Percentiles rank a stretch among this genome's conserved stretches.
phyloP scores from a whole-genome alignment of 2,113 vertebrate genomes.

The Leiothrix lutea region DNA sequence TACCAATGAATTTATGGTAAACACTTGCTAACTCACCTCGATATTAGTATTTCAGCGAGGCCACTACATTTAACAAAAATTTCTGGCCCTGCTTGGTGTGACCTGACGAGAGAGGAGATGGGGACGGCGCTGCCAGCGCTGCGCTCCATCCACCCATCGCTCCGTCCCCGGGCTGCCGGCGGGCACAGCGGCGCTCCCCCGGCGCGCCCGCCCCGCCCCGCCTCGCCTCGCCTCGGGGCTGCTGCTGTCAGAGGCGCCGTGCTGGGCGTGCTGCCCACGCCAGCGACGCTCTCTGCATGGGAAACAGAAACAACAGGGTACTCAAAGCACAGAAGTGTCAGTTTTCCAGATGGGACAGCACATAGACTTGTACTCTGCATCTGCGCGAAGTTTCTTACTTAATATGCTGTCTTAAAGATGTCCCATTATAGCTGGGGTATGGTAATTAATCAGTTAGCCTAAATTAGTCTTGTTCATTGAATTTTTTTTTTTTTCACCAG shows the following conservation, averaged over 20 bases:
- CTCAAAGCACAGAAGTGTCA: fast-evolving
- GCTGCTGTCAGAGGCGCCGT: no score
- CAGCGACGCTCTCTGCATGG: neutral
- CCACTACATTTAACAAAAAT: neutral
- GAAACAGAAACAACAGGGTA: neutral
- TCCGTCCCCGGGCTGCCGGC: neutral
- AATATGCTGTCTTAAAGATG: neutral
- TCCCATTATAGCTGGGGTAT: neutral
- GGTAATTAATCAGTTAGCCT: neutral
- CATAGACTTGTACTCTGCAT: fast-evolving
- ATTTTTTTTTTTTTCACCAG: neutral
- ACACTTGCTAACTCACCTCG: neutral
- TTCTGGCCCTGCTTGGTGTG: fast-evolving
- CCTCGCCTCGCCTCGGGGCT: no score
- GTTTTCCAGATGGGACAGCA: neutral
- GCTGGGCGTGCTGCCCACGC: neutral
- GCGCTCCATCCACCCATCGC: neutral
- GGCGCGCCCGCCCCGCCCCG: no score
- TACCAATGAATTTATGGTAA: neutral
- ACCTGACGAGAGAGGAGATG: fast-evolving
- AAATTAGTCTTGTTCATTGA: neutral
- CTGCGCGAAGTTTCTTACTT: neutral
- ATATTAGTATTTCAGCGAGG: neutral
- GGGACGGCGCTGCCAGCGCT: neutral
- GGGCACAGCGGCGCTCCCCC: fast-evolving